Evolutionary conservation across 2,797 vertebrate genomes (phyloP), one percentile per base, ranked within the genome.

Genomic region (Lithobates pipiens): DNA sequence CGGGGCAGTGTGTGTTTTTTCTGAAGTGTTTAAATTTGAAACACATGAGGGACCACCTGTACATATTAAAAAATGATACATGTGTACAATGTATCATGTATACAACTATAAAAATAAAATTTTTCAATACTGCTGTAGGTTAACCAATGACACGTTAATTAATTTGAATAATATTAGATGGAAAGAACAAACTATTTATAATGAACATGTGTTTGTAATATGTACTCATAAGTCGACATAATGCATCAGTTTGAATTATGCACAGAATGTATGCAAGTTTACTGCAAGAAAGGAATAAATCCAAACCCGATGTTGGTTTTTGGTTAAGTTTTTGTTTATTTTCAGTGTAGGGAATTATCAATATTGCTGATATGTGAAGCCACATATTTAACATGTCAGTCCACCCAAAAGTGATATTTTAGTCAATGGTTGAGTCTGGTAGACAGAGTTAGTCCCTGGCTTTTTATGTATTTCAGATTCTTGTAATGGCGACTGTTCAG

Each of bases 51-150:
- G 81, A 87, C 86, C 86, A 87, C 81, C 81, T 87, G 86, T 87
- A 87, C 79, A 75, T 87, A 87, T 87, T 87, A 87, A 83, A 87
- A 87, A 87, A 83, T 83, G 86, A 87, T 87, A 83, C 83, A 87
- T 87, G 76, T 76, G 63, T 84, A 84, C 76, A 79, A 84, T 87
- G 86, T 80, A 80, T 87, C 81, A 83, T 73, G 86, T 83, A 84
- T 80, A 80, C 76, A 79, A 84, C 76, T 80, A 57, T 83, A 76
- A 87, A 87, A 87, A 80, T 75, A 79, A 32, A 71, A 69, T 67
- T 74, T 68, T 83, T 36, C 32, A 87, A 84, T 87, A 75, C 76
- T 73, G 86, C 70, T 76, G 81, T 83, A 87, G 63, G 86, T 87
- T 87, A 83, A 61, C 71, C 27, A 80, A 70, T 83, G 81, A 84